Evolutionary conservation across 1,140 invertebrate genomes (phyloP).

Genomic region (Bombus sibiricus): DNA sequence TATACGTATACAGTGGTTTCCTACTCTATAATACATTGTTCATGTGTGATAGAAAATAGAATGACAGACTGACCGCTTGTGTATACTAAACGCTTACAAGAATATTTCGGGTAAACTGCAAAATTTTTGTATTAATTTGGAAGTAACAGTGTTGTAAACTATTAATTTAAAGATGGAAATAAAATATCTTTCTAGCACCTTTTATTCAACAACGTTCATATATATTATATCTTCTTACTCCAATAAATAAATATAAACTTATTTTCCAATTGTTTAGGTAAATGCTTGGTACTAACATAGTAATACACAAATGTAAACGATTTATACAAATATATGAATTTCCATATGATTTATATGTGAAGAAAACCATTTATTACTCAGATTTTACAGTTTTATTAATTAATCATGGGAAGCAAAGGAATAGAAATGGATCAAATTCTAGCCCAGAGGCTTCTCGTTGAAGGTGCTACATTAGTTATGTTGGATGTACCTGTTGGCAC

Average conservation of each 20-base stretch:
- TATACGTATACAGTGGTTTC: too few species aligned
- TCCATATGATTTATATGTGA: not conserved
- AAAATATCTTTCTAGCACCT: not conserved
- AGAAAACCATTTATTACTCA: not conserved
- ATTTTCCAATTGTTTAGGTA: not conserved
- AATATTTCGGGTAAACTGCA: not conserved
- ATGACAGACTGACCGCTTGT: not conserved
- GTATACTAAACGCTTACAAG: not conserved
- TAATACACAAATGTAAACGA: not conserved
- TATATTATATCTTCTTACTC: not conserved
- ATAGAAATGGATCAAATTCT: conserved; percentile 88
- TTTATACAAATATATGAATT: not conserved
- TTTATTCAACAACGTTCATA: too few species aligned
- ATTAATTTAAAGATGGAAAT: not conserved
- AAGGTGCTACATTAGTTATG: conserved; percentile 92
- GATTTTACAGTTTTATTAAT: not conserved
- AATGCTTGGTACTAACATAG: not conserved
- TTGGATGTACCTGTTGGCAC: conserved; percentile 93
- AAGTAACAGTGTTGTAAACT: not conserved
- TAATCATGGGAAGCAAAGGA: conserved; percentile 18
- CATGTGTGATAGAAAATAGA: not conserved
- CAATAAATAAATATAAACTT: too few species aligned
- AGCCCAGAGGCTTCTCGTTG: conserved; percentile 89
- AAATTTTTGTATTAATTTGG: not conserved
- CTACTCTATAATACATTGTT: not conserved